A percentile compares a stretch with the other conserved stretches of the same genome.
Evolutionary conservation across 1,140 invertebrate species (phyloP).

Genomic region (Leptonema lineaticorne): DNA sequence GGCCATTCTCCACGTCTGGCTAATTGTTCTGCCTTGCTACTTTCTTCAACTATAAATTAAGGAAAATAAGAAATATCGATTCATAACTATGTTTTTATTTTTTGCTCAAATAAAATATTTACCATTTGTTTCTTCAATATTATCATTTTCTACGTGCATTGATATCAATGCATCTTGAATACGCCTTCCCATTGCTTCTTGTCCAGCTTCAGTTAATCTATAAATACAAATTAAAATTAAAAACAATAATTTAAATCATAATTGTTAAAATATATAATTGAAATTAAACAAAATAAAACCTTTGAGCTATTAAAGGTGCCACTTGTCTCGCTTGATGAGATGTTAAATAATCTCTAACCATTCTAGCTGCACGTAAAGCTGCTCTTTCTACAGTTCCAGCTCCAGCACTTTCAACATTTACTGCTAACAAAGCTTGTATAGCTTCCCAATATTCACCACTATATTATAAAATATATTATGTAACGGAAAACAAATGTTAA

Average conservation of each 20-base stretch:
- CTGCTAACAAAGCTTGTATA: slow-evolving; percentile 45
- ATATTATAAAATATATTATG: no score
- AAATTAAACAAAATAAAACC: slow-evolving; percentile 25
- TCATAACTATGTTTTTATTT: neutral
- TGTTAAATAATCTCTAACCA: slow-evolving; percentile 50
- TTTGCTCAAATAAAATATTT: neutral
- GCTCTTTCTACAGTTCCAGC: slow-evolving; percentile 51
- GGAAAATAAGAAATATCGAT: neutral
- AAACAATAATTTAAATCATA: neutral
- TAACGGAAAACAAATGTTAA: neutral
- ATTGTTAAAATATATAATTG: no score
- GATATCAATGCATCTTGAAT: slow-evolving; percentile 33
- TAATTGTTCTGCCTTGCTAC: slow-evolving; percentile 32
- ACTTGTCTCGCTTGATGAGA: slow-evolving; percentile 33
- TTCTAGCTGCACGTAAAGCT: slow-evolving; percentile 49
- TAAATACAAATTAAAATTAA: neutral
- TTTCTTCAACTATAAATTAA: slow-evolving; percentile 22
- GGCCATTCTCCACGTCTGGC: slow-evolving; percentile 36
- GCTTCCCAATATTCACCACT: slow-evolving; percentile 53
- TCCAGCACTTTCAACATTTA: slow-evolving; percentile 45
- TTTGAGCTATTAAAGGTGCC: slow-evolving; percentile 37
- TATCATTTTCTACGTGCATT: slow-evolving; percentile 26
- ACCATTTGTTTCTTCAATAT: slow-evolving; percentile 23
- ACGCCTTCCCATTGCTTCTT: slow-evolving; percentile 32
- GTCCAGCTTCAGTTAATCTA: slow-evolving; percentile 38